Evolutionary conservation across 37 sponge, comb jelly and placozoan genomes (phyloP), one percentile per base, ranked within the genome.

Genomic region (Cladorhizidae sp.): DNA sequence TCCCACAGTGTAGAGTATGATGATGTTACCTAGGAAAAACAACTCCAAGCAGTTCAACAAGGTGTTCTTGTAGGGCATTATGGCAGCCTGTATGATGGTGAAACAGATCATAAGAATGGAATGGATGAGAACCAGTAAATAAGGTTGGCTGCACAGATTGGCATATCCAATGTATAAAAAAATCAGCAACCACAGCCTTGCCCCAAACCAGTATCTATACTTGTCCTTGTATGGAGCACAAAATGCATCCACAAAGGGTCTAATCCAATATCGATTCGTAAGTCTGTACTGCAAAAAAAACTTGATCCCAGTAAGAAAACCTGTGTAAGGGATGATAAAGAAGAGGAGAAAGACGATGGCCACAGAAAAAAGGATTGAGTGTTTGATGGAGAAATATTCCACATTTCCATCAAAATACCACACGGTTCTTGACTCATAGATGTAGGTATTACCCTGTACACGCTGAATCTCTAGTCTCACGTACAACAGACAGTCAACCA

Each of bases 221-320:
- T 40, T 78, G 52, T 85, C 86, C 67, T 72, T 85, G 65, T 72
- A 85, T 9, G 86, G 86, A 37, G 72, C 86, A 45, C 58, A 58
- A 22, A 58, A 78, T 6, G 63, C 78, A 78, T 85, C 79, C 18
- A 85, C 26, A n/a, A 85, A 42, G 21, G 86, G 86, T 28, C 33
- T 78, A 14, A 85, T 31, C 6, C 74, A 9, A 9, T 45, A 12
- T 17, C 0, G 70, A 58, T 77, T 77, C 2, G 67, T 35, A 21
- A 70, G 25, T 28, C 72, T 23, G 39, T 26, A 81, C 23, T 50
- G 69, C 2, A 33, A 33, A 52, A 63, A 83, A 25, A 35, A 50
- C 40, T 50, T 63, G 39, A 51, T 74, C 25, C 64, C 45, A 29
- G 65, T 18, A 42, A 78, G 26, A 23, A 86, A 26, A 12, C 64